phyloP scores from a whole-genome alignment of 2,797 vertebrate genomes.

The Rhynchotus rufescens region DNA sequence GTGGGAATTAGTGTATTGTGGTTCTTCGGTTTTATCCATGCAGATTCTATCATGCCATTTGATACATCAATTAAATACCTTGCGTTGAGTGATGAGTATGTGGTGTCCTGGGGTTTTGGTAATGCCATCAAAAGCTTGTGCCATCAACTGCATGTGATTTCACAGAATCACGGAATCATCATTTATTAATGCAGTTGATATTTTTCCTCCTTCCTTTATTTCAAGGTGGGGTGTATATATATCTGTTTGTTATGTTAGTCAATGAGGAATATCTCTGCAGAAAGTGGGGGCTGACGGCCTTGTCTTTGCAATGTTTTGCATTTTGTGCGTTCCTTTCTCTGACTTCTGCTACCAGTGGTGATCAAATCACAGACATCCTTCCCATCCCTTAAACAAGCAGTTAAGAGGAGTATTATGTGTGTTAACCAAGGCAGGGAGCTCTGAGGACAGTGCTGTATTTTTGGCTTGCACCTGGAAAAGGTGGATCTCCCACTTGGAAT shows the following conservation, averaged over 20 bases:
- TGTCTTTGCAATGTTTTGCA: neutral
- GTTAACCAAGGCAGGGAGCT: neutral
- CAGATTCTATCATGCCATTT: neutral
- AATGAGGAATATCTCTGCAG: neutral
- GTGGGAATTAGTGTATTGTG: neutral
- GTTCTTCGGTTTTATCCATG: neutral
- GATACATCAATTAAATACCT: neutral
- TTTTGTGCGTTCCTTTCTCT: neutral
- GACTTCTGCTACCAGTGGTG: neutral
- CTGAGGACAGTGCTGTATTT: neutral
- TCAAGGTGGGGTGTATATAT: neutral
- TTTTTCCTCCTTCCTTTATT: neutral
- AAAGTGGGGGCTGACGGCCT: neutral
- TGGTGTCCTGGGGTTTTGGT: neutral
- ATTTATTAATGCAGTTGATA: neutral
- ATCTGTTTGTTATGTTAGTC: neutral
- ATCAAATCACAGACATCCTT: neutral
- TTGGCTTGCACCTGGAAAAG: neutral
- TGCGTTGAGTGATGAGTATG: neutral
- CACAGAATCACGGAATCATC: too few species aligned
- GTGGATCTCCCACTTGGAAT: rapidly evolving
- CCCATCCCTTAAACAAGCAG: neutral
- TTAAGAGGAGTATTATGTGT: neutral
- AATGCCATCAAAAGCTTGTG: neutral
- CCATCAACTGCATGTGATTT: neutral